A percentile compares a stretch with the other conserved stretches of the same genome.
phyloP scores from a whole-genome alignment of 2,888 invertebrate genomes.

The Drosophila rubida region DNA sequence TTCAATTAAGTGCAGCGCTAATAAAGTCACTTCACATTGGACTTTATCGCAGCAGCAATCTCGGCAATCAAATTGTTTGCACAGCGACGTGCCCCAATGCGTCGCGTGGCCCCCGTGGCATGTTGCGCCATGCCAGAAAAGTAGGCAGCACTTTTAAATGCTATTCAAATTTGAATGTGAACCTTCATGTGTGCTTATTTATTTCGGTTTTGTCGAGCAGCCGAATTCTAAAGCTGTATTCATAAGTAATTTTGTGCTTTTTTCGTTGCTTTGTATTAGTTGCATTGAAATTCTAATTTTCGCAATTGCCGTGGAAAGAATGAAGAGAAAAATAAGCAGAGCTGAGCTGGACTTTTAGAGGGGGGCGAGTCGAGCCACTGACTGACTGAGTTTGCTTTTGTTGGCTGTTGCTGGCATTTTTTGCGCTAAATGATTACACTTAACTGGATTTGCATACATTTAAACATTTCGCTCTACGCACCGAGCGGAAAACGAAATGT shows the following conservation, averaged over 20 bases:
- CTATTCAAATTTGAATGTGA: constrained; percentile 41
- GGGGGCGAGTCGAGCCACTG: constrained; percentile 30
- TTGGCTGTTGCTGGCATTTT: constrained; percentile 57
- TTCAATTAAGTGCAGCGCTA: too few relatives aligned
- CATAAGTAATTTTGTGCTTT: constrained; percentile 41
- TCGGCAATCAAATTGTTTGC: constrained; percentile 2
- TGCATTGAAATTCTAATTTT: constrained; percentile 79
- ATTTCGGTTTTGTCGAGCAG: constrained; percentile 25
- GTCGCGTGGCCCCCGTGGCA: background rate
- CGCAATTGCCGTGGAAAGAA: constrained; percentile 47
- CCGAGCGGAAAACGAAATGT: constrained; percentile 72
- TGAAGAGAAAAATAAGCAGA: constrained; percentile 16
- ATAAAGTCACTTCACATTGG: background rate
- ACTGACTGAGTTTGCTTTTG: constrained; percentile 38
- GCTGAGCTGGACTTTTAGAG: background rate
- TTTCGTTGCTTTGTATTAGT: constrained; percentile 60
- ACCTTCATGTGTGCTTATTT: constrained; percentile 23
- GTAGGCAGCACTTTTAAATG: constrained; percentile 59
- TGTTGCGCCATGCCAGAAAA: constrained; percentile 37
- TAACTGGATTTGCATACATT: constrained; percentile 81
- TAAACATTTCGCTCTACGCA: constrained; percentile 80
- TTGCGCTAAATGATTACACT: constrained; percentile 79
- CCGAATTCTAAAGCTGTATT: constrained; percentile 51
- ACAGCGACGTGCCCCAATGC: constrained; percentile 8
- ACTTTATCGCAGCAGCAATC: background rate